Base-by-base conservation (phyloP, 2,113 vertebrate species). In the Merops nubicus region DNA sequence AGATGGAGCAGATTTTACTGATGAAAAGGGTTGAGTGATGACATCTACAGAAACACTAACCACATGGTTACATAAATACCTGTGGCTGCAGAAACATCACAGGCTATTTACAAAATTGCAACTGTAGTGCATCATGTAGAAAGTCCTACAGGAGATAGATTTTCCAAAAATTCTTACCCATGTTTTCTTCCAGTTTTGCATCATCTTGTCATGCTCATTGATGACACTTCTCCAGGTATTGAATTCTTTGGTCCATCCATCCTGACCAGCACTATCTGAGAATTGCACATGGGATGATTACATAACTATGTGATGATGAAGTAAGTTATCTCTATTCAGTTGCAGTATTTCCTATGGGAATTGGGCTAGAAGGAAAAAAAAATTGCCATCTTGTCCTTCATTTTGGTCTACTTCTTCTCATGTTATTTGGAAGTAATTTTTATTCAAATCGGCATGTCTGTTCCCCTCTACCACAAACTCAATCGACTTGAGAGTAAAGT, bases 101-200 rank as follows among this genome's bases (percentile, higher is more conserved):
- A 47, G 50, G 22, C 50, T 63, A 4, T 36, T 69, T 60, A 10
- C 63, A 28, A 33, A 72, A 51, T 2, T 15, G 12, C 18, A 26
- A 53, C 42, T 38, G 21, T 33, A 33, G 31, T 26, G 9, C 3
- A 2, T 40, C 7, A 17, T 3, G 12, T 36, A 56, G 54, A 38
- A 75, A 42, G 29, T 21, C 29, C n/a, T 9, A 9, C 15, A 64
- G n/a, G n/a, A 29, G 8, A 2, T 34, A 8, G 1, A 3, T 4
- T 67, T 60, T 36, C 22, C 12, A 51, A 78, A 68, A 73, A 33
- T 25, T 59, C 99, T 11, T 98, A 99, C 99, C 99, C 98, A 99
- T 2, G 97, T 97, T 91, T 98, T 98, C 89, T 89, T 98, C 99
- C 99, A 99, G 96, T 92, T 98, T 80, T 98, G 98, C 96, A 99